Conservation (phyloP, 2,113 vertebrate genomes). For the Oceanodroma tethys region DNA sequence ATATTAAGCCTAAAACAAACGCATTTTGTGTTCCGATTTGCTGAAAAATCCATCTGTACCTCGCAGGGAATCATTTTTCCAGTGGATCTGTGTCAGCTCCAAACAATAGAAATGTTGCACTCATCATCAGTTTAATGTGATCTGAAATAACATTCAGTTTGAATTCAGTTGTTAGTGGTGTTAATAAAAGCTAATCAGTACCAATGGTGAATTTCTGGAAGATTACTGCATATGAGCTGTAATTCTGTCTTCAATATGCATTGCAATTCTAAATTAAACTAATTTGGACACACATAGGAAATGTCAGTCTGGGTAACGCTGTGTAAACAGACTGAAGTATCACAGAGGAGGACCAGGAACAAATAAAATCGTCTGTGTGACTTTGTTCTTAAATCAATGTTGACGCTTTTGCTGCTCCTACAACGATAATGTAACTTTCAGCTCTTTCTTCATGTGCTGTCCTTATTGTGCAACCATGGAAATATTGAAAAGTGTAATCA, state of each 20-base stretch:
- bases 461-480: neutral
- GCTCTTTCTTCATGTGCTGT: neutral
- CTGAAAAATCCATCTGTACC: conserved; percentile 44
- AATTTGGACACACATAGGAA: conserved; percentile 57
- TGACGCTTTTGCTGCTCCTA: conserved; percentile 51
- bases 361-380: conserved; percentile 43
- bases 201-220: conserved; percentile 56
- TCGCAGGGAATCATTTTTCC: conserved; percentile 44
- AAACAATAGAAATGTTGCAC: conserved; percentile 50
- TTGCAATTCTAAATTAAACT: conserved; percentile 65
- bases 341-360: conserved; percentile 45
- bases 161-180: conserved; percentile 44
- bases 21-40: conserved; percentile 29
- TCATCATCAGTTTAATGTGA: conserved; percentile 42
- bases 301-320: conserved; percentile 49
- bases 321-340: conserved; percentile 55
- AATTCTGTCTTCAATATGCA: conserved; percentile 63
- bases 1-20: conserved; percentile 60
- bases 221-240: conserved; percentile 21
- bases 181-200: conserved; percentile 69
- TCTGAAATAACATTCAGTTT: conserved; percentile 54
- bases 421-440: conserved; percentile 17
- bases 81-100: conserved; percentile 52
- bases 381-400: conserved; percentile 60
- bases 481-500: conserved; percentile 2